phyloP scores from a whole-genome alignment of 2,888 invertebrate genomes.

The Halictus ligatus region DNA sequence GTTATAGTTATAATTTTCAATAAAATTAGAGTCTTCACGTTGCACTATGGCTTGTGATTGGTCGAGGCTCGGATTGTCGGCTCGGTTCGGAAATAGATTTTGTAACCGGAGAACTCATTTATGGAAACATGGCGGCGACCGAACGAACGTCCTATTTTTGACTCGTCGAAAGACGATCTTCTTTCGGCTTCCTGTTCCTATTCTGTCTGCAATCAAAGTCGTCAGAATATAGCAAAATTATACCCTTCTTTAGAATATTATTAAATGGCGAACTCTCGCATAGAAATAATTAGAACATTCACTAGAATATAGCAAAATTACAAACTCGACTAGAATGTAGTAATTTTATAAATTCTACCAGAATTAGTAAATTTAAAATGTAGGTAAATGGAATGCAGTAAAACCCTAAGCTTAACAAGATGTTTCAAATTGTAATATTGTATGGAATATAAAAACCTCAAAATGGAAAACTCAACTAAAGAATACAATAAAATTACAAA shows the following conservation, averaged over 20 bases:
- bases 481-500: background rate
- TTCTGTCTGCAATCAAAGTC: conserved; percentile 18
- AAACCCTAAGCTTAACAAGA: too few relatives aligned
- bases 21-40: background rate
- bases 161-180: conserved; percentile 49
- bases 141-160: conserved; percentile 76
- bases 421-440: background rate
- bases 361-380: background rate
- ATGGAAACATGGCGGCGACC: conserved; percentile 78
- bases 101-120: conserved; percentile 83
- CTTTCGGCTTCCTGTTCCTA: conserved; percentile 32
- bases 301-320: background rate
- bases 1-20: background rate
- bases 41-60: conserved; percentile 33
- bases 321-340: background rate
- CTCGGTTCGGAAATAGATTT: conserved; percentile 76
- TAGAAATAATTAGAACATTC: background rate
- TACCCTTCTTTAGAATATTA: background rate
- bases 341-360: background rate
- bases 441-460: background rate
- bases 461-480: background rate
- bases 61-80: conserved; percentile 46
- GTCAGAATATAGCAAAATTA: background rate
- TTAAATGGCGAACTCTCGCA: background rate
- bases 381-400: too few relatives aligned